phyloP scores from a whole-genome alignment of 2,113 vertebrate species.

The Varanus salvator region DNA sequence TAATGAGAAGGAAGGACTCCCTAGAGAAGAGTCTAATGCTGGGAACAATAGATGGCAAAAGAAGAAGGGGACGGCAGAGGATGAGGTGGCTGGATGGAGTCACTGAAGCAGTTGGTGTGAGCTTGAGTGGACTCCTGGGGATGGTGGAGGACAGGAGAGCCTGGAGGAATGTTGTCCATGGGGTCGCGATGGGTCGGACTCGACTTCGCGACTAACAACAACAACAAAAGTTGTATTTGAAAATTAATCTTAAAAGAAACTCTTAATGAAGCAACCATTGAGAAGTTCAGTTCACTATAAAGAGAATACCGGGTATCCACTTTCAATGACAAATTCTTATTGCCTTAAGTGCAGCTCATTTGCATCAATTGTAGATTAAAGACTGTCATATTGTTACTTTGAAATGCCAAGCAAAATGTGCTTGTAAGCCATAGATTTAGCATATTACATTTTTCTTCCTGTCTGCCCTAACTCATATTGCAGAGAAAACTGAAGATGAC shows the following conservation, averaged over 20 bases:
- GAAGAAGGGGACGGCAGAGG: too few relatives aligned
- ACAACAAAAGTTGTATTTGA: background rate
- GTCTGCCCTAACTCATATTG: background rate
- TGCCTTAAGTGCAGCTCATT: background rate
- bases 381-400: background rate
- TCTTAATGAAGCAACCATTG: background rate
- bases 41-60: too few relatives aligned
- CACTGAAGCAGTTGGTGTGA: too few relatives aligned
- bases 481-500: conserved; percentile 94
- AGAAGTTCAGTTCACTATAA: background rate
- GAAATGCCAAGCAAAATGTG: background rate
- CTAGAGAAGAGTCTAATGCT: too few relatives aligned
- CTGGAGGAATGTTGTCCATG: too few relatives aligned
- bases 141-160: too few relatives aligned
- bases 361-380: background rate
- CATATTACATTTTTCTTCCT: background rate
- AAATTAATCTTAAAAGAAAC: background rate
- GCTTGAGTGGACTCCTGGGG: too few relatives aligned
- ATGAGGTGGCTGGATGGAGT: too few relatives aligned
- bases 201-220: too few relatives aligned
- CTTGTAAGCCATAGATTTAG: background rate
- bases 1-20: too few relatives aligned
- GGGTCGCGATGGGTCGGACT: too few relatives aligned
- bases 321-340: background rate
- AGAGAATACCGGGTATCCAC: background rate